Percentiles rank a stretch among this genome's conserved stretches.
These are phyloP conservation scores for Trematomus loennbergii DNA, from an alignment of 2,113 vertebrate genomes.

Conservation along the genomic window DNA sequence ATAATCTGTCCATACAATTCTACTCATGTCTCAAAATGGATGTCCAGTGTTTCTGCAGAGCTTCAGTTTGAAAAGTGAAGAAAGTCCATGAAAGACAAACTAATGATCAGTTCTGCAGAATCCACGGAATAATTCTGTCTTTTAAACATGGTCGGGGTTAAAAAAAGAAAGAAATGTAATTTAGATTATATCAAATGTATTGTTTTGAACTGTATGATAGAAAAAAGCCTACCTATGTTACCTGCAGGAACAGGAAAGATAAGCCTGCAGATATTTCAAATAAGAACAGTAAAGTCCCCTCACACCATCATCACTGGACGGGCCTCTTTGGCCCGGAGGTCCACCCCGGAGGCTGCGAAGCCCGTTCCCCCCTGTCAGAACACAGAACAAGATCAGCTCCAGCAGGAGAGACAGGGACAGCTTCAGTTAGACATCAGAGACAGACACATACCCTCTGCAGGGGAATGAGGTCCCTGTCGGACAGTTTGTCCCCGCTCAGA, in stretches of 20 bases:
- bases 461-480: conserved; percentile 88
- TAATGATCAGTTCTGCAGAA: background rate
- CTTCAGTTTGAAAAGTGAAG: background rate
- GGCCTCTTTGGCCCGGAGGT: conserved; percentile 89
- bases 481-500: conserved; percentile 84
- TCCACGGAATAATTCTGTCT: too few species aligned
- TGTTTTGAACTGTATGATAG: too few species aligned
- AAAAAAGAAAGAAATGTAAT: too few species aligned
- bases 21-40: too few species aligned
- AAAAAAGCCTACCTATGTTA: too few species aligned
- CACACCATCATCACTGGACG: conserved; percentile 93
- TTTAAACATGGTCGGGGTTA: too few species aligned
- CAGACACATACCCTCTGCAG: conserved; percentile 84
- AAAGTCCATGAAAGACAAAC: background rate
- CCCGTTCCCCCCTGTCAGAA: conserved; percentile 88
- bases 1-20: background rate
- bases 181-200: too few species aligned
- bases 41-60: background rate
- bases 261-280: background rate
- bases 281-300: conserved; percentile 33
- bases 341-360: conserved; percentile 88
- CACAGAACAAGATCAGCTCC: background rate
- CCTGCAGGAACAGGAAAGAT: background rate
- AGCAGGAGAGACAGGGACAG: background rate
- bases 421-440: background rate